A percentile compares a stretch with the other conserved stretches of the same genome.
phyloP scores from a whole-genome alignment of 2,888 invertebrate genomes.

The Drosophila affinis region DNA sequence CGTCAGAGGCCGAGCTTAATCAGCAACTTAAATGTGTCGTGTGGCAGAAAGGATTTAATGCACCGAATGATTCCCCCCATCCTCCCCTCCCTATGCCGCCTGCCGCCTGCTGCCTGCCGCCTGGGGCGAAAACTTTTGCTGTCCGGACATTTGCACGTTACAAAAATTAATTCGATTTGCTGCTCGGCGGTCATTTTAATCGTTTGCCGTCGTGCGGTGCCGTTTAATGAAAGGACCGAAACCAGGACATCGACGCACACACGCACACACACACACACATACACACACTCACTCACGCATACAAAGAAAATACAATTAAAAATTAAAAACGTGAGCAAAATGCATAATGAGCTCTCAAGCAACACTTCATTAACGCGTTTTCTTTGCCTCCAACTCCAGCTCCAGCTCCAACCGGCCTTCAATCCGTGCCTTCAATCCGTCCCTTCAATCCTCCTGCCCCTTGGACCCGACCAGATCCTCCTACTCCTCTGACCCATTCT shows the following conservation, averaged over 20 bases:
- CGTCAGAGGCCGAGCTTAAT: conserved; percentile 62
- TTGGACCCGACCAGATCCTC: background rate
- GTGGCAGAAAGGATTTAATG: conserved; percentile 70
- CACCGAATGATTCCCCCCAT: conserved; percentile 27
- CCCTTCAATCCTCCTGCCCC: background rate
- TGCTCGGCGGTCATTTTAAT: conserved; percentile 81
- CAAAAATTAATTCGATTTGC: conserved; percentile 83
- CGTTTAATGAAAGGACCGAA: conserved; percentile 70
- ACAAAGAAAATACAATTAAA: conserved; percentile 69
- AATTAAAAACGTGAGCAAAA: conserved; percentile 75
- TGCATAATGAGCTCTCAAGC: conserved; percentile 74
- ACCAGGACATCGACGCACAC: conserved; percentile 13
- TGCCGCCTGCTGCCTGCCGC: conserved; percentile 16
- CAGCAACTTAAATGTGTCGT: conserved; percentile 80
- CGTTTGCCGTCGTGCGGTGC: conserved; percentile 64
- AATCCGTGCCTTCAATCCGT: no score
- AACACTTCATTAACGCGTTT: conserved; percentile 76
- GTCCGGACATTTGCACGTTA: conserved; percentile 78
- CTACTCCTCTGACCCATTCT: background rate
- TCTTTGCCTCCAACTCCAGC: conserved; percentile 28
- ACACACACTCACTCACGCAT: conserved; percentile 8
- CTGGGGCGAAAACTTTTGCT: conserved; percentile 46
- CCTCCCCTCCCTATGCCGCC: conserved; percentile 5
- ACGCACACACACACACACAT: background rate
- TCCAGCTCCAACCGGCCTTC: background rate